Evolutionary conservation across 1,140 invertebrate genomes (phyloP), one percentile per base, ranked within the genome.

Genomic region (Eupristina koningsbergeri): DNA sequence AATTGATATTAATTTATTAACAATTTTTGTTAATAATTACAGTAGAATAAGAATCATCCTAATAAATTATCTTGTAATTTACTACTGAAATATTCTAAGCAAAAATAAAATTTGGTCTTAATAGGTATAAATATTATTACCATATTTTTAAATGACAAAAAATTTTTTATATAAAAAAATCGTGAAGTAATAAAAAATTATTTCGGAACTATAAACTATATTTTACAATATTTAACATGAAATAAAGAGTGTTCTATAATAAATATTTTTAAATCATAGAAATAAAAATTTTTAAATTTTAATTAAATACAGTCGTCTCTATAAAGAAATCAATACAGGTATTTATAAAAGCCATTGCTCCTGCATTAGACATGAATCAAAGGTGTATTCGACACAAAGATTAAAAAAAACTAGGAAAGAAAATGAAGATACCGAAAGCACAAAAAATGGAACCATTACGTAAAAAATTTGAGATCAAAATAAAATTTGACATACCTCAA

Each of bases 401-500:
- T 7, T 11, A 45, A 45, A 45, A 29, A 29, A 73, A n/a, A 47
- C 1, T 1, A 2, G 13, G 6, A 26, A 74, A 58, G 3, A 3
- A 76, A 76, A 39, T 6, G 9, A 13, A 76, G 19, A 22, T 50
- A 26, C 17, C 39, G 2, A 45, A 78, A 41, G 61, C 50, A 58
- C 11, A 39, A 61, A 3, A 36, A 77, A 34, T 67, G 34, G 34
- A 67, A 26, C 29, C 50, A 74, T 64, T 63, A 78, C 53, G 76
- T 78, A 45, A 78, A 78, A 78, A 31, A 2, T 58, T 58, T 22
- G 34, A 45, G 39, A 61, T 36, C 6, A 64, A 78, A 78, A 64
- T 63, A 31, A 78, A 45, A 41, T 78, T 3, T 78, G 13, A 64
- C 75, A 78, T 78, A 78, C 76, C 76, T 78, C n/a, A 41, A 29